Evolutionary conservation across 1,140 invertebrate genomes (phyloP).

Genomic region (Cherax quadricarinatus): DNA sequence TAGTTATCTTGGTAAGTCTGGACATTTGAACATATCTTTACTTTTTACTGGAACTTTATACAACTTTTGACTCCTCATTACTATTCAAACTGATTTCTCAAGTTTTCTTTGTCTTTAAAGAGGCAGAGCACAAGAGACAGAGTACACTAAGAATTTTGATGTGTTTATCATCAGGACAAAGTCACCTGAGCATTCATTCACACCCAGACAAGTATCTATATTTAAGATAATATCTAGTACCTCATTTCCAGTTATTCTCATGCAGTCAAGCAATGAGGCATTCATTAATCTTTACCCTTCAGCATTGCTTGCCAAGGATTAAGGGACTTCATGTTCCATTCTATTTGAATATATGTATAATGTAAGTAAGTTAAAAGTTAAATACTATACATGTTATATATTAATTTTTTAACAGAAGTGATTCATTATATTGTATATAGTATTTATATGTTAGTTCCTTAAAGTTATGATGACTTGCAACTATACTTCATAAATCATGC

Average conservation of each 20-base stretch:
- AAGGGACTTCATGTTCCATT: slow-evolving; percentile 33
- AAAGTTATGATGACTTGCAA: slow-evolving; percentile 29
- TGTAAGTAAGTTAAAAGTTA: neutral
- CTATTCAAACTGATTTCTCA: neutral
- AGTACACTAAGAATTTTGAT: neutral
- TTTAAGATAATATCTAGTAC: neutral
- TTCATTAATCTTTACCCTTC: slow-evolving; percentile 23
- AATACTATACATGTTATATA: slow-evolving; percentile 1
- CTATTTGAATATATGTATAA: neutral
- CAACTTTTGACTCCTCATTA: neutral
- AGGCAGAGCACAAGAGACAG: slow-evolving; percentile 1
- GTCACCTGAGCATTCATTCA: neutral
- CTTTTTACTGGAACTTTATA: neutral
- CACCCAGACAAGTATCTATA: neutral
- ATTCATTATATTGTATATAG: neutral
- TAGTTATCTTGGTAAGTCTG: neutral
- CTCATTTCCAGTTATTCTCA: slow-evolving; percentile 39
- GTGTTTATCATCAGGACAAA: neutral
- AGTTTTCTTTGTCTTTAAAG: neutral
- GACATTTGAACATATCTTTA: neutral
- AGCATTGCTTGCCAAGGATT: slow-evolving; percentile 41
- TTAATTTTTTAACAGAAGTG: neutral
- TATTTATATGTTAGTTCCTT: slow-evolving; percentile 45
- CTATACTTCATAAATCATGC: slow-evolving; percentile 32
- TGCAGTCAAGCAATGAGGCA: slow-evolving; percentile 49